Conservation (phyloP, 2,113 vertebrate species). For the Condylura cristata region DNA sequence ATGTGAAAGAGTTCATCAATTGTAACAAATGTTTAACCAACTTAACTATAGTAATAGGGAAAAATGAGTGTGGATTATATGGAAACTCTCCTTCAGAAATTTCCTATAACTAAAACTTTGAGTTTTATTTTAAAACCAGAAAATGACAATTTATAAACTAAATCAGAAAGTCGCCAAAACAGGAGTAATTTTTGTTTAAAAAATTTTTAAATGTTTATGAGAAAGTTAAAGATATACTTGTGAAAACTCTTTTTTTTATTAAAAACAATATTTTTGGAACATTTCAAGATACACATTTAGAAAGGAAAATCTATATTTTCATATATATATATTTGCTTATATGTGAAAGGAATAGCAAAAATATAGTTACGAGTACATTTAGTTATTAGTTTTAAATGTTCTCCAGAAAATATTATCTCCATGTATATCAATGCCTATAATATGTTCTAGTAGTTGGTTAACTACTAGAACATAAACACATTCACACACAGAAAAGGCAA, state of each 20-base stretch:
- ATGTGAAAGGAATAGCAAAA: conserved; percentile 42
- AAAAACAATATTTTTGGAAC: conserved; percentile 24
- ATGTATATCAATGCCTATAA: conserved; percentile 17
- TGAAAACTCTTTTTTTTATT: conserved; percentile 25
- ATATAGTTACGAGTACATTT: background rate
- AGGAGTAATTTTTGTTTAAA: background rate
- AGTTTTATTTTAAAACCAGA: conserved; percentile 6
- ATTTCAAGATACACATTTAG: conserved; percentile 21
- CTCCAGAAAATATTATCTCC: conserved; percentile 9
- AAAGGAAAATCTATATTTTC: conserved; percentile 12
- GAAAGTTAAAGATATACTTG: background rate
- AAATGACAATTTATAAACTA: conserved; percentile 26
- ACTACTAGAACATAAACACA: background rate
- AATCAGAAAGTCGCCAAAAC: conserved; percentile 35
- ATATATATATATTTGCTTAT: background rate
- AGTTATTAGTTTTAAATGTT: conserved; percentile 40
- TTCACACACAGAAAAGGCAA: background rate
- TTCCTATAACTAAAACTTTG: conserved; percentile 13
- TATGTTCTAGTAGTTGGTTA: too few relatives aligned
- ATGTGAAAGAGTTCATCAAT: background rate
- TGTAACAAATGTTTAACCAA: conserved; percentile 23
- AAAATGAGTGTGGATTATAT: background rate
- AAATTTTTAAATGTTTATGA: background rate
- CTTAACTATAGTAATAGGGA: background rate
- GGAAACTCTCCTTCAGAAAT: background rate